A percentile compares a stretch with the other conserved stretches of the same genome.
Evolutionary conservation across 2,113 vertebrate genomes (phyloP).

Genomic region (Rhizomys pruinosus): DNA sequence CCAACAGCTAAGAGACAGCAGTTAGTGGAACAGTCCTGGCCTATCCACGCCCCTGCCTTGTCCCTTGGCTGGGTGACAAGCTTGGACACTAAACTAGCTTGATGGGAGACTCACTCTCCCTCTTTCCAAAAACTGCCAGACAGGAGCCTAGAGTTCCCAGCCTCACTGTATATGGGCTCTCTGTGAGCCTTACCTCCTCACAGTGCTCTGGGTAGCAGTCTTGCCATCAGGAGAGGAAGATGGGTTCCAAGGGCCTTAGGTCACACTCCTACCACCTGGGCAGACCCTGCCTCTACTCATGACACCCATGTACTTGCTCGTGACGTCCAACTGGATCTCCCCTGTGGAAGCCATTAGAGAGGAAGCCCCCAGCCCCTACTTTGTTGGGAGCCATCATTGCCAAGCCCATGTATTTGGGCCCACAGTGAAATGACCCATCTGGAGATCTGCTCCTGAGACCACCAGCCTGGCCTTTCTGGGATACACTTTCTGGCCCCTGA

Average conservation of each 20-base stretch:
- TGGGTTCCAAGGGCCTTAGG: too few relatives aligned
- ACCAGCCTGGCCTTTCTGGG: background rate
- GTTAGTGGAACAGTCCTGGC: background rate
- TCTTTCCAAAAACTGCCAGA: background rate
- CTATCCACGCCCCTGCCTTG: background rate
- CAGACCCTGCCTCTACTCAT: background rate
- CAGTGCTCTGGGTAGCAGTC: background rate
- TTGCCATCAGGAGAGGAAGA: background rate
- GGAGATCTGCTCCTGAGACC: background rate
- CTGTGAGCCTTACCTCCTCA: background rate
- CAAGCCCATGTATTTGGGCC: background rate
- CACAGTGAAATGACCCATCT: background rate
- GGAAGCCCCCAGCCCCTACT: too few relatives aligned
- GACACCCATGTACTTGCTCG: too few relatives aligned
- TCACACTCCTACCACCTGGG: background rate
- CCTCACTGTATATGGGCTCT: background rate
- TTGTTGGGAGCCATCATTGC: background rate
- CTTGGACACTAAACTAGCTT: background rate
- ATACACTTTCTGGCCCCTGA: background rate
- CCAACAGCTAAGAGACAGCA: background rate
- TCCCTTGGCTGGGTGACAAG: background rate
- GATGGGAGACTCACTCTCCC: background rate
- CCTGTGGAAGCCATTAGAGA: fast-evolving
- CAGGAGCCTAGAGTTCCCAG: background rate
- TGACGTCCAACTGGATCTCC: background rate